phyloP scores from a whole-genome alignment of 2,888 invertebrate species.

The Cryptus viduatorius region DNA sequence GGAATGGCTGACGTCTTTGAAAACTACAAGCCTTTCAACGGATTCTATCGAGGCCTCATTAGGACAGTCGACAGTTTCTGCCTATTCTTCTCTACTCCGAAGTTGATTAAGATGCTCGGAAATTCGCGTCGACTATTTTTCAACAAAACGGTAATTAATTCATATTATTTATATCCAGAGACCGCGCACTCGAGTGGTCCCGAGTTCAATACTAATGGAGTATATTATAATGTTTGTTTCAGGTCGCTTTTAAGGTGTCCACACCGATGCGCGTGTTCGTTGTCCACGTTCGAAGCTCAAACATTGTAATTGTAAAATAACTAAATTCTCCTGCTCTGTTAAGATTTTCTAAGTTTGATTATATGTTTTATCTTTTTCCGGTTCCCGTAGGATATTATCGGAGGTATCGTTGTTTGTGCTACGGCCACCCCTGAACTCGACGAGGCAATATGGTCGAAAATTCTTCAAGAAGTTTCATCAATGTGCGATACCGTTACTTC shows the following conservation, averaged over 20 bases:
- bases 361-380: background rate
- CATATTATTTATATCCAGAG: background rate
- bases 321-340: background rate
- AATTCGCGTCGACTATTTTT: background rate
- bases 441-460: background rate
- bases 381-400: background rate
- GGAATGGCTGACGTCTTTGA: background rate
- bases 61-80: background rate
- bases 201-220: too few relatives aligned
- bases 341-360: background rate
- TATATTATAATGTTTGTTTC: background rate
- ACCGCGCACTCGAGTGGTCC: too few relatives aligned
- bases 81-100: background rate
- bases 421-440: background rate
- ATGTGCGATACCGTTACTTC: background rate
- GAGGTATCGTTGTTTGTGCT: background rate
- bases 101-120: constrained; percentile 1
- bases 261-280: background rate
- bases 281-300: background rate
- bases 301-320: background rate
- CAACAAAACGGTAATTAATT: background rate
- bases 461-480: background rate
- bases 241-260: background rate
- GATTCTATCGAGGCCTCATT: background rate
- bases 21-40: background rate